Conservation (phyloP, 1,140 invertebrate genomes). For the Drosophila rhopaloa region DNA sequence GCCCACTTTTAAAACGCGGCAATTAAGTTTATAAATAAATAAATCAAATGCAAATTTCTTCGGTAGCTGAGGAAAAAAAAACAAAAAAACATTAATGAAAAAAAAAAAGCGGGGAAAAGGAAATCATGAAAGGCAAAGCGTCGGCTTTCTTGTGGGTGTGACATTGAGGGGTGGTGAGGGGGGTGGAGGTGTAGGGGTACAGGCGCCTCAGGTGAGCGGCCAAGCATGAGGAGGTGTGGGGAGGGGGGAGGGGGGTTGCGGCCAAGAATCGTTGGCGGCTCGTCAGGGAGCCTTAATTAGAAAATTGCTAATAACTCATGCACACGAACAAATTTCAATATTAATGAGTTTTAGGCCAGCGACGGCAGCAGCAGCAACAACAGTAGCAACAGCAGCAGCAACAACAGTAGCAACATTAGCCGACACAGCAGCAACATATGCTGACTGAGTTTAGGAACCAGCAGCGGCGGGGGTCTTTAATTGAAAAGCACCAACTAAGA, state of each 20-base stretch:
- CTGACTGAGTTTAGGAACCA: constrained; percentile 27
- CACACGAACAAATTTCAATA: constrained; percentile 84
- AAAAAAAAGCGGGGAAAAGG: background rate
- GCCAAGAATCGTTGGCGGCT: constrained; percentile 43
- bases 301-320: constrained; percentile 84
- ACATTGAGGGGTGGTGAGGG: constrained; percentile 26
- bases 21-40: constrained; percentile 82
- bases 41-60: constrained; percentile 64
- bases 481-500: constrained; percentile 67
- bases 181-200: background rate
- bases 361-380: constrained; percentile 30
- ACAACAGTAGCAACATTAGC: constrained; percentile 3
- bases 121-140: constrained; percentile 46
- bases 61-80: constrained; percentile 6
- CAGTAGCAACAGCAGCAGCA: constrained; percentile 19
- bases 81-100: constrained; percentile 16
- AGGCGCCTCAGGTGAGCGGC: constrained; percentile 71
- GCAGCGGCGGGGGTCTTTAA: constrained; percentile 55
- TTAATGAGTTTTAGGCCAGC: constrained; percentile 77
- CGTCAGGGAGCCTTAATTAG: constrained; percentile 76
- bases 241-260: background rate
- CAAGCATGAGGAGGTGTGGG: constrained; percentile 53
- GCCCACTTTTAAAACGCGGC: constrained; percentile 14
- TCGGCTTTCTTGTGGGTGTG: constrained; percentile 63
- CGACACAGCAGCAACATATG: constrained; percentile 25